phyloP scores from a whole-genome alignment of 2,113 vertebrate genomes.

The Colossoma macropomum region DNA sequence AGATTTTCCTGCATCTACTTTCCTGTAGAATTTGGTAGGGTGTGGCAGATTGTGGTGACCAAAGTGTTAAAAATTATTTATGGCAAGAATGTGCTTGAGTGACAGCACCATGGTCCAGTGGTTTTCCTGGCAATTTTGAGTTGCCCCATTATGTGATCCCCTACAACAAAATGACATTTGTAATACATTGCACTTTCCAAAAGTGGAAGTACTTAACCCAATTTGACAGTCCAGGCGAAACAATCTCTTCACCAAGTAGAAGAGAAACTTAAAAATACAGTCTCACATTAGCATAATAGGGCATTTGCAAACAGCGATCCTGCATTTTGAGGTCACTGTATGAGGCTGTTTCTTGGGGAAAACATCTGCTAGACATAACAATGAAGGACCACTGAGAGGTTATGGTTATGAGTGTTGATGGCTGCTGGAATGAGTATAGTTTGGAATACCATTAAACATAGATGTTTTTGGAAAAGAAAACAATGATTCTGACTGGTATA shows the following conservation, averaged over 20 bases:
- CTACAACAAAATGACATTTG: background rate
- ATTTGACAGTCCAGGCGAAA: background rate
- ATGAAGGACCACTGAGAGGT: constrained; percentile 68
- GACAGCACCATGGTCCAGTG: background rate
- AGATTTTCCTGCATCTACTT: no score
- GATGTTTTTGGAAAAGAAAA: background rate
- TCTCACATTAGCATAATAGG: constrained; percentile 18
- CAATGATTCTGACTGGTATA: constrained; percentile 74
- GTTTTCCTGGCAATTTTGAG: background rate
- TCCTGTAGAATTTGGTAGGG: no score
- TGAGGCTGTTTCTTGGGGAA: constrained; percentile 72
- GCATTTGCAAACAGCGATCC: background rate
- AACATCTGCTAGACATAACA: constrained; percentile 70
- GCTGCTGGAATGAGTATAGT: constrained; percentile 55
- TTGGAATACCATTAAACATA: constrained; percentile 56
- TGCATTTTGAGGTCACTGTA: constrained; percentile 31
- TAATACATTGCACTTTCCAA: background rate
- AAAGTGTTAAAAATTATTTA: background rate
- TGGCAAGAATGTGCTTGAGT: background rate
- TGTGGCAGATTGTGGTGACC: no score
- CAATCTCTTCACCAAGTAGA: background rate
- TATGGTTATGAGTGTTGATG: constrained; percentile 37
- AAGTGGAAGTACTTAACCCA: background rate
- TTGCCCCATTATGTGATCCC: background rate
- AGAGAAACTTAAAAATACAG: background rate